phyloP scores from a whole-genome alignment of 2,797 vertebrate species.

The Rousettus madagascariensis region DNA sequence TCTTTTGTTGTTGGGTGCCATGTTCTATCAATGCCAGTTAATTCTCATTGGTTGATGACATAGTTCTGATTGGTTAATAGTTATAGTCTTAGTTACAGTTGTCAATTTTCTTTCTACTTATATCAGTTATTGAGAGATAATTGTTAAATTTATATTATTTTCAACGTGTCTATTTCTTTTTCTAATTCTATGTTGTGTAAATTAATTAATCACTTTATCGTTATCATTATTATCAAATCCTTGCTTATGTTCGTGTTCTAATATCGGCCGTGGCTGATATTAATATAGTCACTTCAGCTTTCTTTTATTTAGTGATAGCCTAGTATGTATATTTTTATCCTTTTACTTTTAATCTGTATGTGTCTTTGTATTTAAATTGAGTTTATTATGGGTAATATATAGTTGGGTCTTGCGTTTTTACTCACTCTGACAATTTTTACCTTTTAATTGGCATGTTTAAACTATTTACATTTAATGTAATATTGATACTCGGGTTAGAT shows the following conservation, averaged over 20 bases:
- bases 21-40: neutral
- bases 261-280: neutral
- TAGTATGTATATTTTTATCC: neutral
- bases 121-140: neutral
- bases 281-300: neutral
- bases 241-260: neutral
- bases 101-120: neutral
- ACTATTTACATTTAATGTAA: neutral
- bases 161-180: neutral
- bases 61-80: neutral
- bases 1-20: neutral
- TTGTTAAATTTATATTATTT: neutral
- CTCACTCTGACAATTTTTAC: neutral
- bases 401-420: neutral
- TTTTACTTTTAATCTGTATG: neutral
- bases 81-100: neutral
- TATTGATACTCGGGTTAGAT: neutral
- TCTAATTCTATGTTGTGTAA: neutral
- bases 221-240: neutral
- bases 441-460: neutral
- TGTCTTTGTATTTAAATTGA: slow-evolving; percentile 8
- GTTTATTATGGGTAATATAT: neutral
- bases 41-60: neutral
- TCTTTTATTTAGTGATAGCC: neutral
- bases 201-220: neutral